phyloP scores from a whole-genome alignment of 1,140 invertebrate species.

The Idris sp. region DNA sequence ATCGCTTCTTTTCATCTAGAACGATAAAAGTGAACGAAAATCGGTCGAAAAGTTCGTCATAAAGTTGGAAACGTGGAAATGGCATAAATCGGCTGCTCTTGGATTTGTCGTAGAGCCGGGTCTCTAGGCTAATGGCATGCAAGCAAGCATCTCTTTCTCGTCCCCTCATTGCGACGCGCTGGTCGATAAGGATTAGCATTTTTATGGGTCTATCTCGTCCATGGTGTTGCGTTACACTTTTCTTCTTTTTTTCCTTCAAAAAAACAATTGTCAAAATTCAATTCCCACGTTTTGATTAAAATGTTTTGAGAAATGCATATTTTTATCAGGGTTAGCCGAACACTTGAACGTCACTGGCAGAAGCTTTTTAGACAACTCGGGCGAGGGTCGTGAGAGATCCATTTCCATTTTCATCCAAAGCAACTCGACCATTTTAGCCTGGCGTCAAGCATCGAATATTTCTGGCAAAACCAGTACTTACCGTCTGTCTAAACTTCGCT shows the following conservation, averaged over 20 bases:
- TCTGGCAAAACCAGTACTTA: slow-evolving; percentile 40
- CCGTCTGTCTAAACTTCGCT: slow-evolving; percentile 51
- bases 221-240: slow-evolving; percentile 58
- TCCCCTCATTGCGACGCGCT: slow-evolving; percentile 60
- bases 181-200: slow-evolving; percentile 79
- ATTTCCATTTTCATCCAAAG: slow-evolving; percentile 60
- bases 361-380: slow-evolving; percentile 51
- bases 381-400: slow-evolving; percentile 52
- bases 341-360: slow-evolving; percentile 55
- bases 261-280: no score
- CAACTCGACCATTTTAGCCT: slow-evolving; percentile 55
- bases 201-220: slow-evolving; percentile 78
- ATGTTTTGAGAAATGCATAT: slow-evolving; percentile 39
- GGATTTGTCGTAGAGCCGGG: slow-evolving; percentile 68
- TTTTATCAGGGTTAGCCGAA: slow-evolving; percentile 42
- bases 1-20: slow-evolving; percentile 22
- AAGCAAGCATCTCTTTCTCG: slow-evolving; percentile 67
- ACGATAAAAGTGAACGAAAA: slow-evolving; percentile 47
- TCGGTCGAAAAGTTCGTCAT: slow-evolving; percentile 59
- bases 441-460: slow-evolving; percentile 57
- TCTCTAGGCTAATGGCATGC: slow-evolving; percentile 79
- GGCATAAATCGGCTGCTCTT: slow-evolving; percentile 60
- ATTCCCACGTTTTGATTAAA: slow-evolving; percentile 28
- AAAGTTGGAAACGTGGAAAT: slow-evolving; percentile 60
- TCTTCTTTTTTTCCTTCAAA: slow-evolving; percentile 54